Conservation (phyloP, 2,797 vertebrate genomes). For the Sebastes glaucus region DNA sequence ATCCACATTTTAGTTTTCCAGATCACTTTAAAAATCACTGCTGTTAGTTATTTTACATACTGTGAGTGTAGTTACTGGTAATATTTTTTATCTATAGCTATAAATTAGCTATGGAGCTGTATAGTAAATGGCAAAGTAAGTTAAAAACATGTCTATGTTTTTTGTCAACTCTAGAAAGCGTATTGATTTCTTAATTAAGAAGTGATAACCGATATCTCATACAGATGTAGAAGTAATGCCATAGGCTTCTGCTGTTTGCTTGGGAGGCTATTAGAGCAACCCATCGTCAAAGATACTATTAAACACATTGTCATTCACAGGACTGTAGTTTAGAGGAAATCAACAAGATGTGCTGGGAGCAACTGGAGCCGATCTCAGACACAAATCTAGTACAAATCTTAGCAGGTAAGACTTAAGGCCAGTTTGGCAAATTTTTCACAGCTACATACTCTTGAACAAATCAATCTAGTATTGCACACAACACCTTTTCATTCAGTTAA, state of each 20-base stretch:
- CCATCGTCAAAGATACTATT: not conserved
- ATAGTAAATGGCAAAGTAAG: not conserved
- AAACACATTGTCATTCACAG: constrained; percentile 70
- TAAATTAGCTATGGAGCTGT: not conserved
- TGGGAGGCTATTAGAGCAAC: not conserved
- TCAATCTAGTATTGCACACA: not conserved
- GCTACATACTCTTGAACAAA: not conserved
- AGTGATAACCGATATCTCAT: not conserved
- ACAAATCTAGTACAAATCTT: constrained; percentile 91
- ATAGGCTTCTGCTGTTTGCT: not conserved
- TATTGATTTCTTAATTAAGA: not conserved
- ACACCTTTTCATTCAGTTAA: not conserved
- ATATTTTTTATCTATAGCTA: not conserved
- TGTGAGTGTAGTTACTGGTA: not conserved
- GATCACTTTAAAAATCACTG: fast-evolving
- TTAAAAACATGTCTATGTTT: not conserved
- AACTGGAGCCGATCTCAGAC: constrained; percentile 90
- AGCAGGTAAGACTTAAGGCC: constrained; percentile 84
- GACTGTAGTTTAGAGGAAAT: constrained; percentile 91
- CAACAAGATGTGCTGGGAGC: constrained; percentile 92
- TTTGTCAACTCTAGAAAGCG: not conserved
- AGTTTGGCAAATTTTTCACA: not conserved
- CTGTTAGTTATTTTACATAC: not conserved
- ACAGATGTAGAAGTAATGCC: fast-evolving
- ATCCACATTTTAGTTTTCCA: not conserved